phyloP scores from a whole-genome alignment of 2,888 invertebrate genomes.

The Cephus sareptanus region DNA sequence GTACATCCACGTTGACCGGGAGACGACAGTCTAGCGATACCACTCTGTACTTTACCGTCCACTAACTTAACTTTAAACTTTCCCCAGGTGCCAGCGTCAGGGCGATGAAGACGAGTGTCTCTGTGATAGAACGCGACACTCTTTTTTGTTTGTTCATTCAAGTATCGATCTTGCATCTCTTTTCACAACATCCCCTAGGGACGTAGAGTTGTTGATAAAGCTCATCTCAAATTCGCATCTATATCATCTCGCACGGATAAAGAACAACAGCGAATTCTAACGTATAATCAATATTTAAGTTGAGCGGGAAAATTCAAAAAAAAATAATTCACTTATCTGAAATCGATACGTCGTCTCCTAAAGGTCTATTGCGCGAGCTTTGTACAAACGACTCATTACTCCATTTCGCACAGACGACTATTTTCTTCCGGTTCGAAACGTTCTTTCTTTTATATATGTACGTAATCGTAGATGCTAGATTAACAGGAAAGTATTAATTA shows the following conservation, averaged over 20 bases:
- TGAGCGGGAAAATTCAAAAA: neutral
- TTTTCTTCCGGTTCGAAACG: neutral
- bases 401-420: neutral
- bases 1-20: slow-evolving; percentile 92
- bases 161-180: neutral
- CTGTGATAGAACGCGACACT: slow-evolving; percentile 1
- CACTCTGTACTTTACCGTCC: slow-evolving; percentile 58
- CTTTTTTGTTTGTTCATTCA: neutral
- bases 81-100: slow-evolving; percentile 12
- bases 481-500: neutral
- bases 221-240: neutral
- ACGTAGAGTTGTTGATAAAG: neutral
- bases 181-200: neutral
- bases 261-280: neutral
- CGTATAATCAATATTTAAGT: slow-evolving; percentile 6
- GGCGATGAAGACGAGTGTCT: neutral
- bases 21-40: slow-evolving; percentile 79
- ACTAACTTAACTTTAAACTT: slow-evolving; percentile 43
- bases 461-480: neutral
- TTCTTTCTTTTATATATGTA: neutral
- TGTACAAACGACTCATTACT: neutral
- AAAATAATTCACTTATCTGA: neutral
- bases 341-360: neutral
- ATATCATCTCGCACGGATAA: neutral
- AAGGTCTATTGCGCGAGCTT: neutral